These are phyloP conservation scores for Synergus itoensis DNA, from an alignment of 2,888 invertebrate species.

Conservation along the genomic window DNA sequence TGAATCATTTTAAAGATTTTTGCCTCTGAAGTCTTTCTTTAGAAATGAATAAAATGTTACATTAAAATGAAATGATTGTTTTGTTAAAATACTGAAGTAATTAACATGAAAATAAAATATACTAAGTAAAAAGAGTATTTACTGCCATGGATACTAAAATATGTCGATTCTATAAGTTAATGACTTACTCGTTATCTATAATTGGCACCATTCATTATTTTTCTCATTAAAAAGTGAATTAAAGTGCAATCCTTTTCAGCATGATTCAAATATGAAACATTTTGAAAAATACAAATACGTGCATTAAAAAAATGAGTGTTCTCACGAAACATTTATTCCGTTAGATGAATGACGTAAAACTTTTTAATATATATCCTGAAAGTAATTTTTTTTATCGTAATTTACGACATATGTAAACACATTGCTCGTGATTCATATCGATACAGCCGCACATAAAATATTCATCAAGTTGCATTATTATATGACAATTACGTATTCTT, in stretches of 20 bases:
- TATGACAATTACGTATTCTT: slow-evolving; percentile 20
- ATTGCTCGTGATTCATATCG: slow-evolving; percentile 16
- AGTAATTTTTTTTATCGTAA: slow-evolving; percentile 1
- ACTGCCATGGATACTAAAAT: not conserved
- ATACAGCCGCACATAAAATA: slow-evolving; percentile 10
- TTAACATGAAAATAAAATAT: not conserved
- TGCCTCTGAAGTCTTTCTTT: too few relatives aligned
- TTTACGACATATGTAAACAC: slow-evolving; percentile 22
- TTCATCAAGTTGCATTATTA: slow-evolving; percentile 9
- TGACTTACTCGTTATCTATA: not conserved
- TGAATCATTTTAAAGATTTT: too few relatives aligned
- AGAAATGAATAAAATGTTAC: not conserved
- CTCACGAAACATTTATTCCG: slow-evolving; percentile 25
- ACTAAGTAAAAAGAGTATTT: not conserved
- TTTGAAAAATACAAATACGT: not conserved
- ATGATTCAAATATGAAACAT: not conserved
- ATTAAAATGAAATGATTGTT: not conserved
- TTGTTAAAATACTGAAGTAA: not conserved
- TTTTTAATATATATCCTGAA: not conserved
- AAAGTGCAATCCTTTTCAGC: not conserved
- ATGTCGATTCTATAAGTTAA: not conserved
- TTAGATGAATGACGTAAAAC: not conserved
- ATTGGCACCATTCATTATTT: not conserved
- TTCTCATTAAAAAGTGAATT: not conserved
- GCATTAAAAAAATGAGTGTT: not conserved